Evolutionary conservation across 2,113 vertebrate species (phyloP).

Genomic region (Sturnira hondurensis): DNA sequence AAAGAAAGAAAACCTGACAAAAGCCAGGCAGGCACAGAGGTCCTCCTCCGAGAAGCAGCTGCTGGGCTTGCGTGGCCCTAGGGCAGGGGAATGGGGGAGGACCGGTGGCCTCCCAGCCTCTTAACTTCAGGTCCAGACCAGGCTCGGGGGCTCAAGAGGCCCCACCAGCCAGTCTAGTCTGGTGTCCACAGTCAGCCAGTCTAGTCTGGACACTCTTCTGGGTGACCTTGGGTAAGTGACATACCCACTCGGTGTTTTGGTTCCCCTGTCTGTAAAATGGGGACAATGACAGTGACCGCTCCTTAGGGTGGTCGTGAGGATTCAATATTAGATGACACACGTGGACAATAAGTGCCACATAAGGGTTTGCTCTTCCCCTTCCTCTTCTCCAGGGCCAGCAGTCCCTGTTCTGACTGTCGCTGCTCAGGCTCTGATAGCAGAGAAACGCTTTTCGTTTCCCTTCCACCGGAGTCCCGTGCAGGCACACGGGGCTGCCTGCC

Average conservation of each 20-base stretch:
- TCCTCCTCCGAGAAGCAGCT: rapidly evolving
- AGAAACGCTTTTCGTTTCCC: not conserved
- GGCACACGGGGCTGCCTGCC: not conserved
- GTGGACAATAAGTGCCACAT: rapidly evolving
- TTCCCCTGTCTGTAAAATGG: not conserved
- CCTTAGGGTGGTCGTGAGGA: not conserved
- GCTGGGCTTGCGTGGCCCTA: rapidly evolving
- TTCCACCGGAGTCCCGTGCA: rapidly evolving
- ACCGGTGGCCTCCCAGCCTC: not conserved
- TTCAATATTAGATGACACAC: not conserved
- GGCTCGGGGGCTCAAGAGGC: not conserved
- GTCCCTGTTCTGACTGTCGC: not conserved
- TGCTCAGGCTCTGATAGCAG: not conserved
- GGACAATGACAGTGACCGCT: not conserved
- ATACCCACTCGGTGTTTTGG: not conserved
- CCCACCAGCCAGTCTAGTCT: rapidly evolving
- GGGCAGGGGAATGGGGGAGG: not conserved
- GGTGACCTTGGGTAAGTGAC: not conserved
- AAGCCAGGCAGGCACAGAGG: not conserved
- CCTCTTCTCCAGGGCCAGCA: not conserved
- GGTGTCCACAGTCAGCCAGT: not conserved
- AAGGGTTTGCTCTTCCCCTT: too few relatives aligned
- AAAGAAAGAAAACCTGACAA: not conserved
- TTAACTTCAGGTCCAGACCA: not conserved
- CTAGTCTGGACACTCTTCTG: not conserved